Base-by-base conservation (phyloP, 1,140 invertebrate genomes). In the Pachypeltis micranthus region DNA sequence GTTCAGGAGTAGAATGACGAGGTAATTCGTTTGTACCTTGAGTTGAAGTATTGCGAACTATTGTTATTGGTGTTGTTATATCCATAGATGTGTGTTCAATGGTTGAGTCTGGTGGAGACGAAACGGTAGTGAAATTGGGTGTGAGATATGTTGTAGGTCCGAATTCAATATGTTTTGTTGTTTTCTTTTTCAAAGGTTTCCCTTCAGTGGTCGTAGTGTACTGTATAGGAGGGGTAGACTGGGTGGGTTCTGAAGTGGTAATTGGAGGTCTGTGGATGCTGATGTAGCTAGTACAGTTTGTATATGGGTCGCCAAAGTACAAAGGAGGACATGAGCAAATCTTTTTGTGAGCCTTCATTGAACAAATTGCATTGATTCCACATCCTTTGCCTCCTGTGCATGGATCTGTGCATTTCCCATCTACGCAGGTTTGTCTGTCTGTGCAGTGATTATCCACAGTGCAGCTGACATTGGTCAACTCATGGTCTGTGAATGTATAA, bases 381-480 rank as follows among this genome's bases (percentile, higher is more conserved):
- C 84, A 86, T 27, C 62, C 63, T 7, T 65, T 62, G 64, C 70
- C 70, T 61, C 72, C 72, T 65, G 74, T 76, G 73, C 85, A 87
- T 65, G 81, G 83, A 76, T 85, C 81, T 71, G 78, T 73, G 75
- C 85, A 88, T 73, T 77, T 75, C 64, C 79, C 78, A 66, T 76
- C 75, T 70, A 83, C 75, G 77, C 85, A 87, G 71, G 80, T 79
- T 71, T 82, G 75, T 73, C 76, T 76, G 68, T 81, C 78, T 70
- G 77, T 79, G 76, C 85, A 88, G 69, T 87, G 81, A 69, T 78
- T 76, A 74, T 86, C 77, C 72, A 74, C 74, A 68, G 77, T 78
- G 79, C 81, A 83, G 67, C 59, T 59, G 44, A 67, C 65, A 56
- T 60, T 69, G 29, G 34, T 60, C 47, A 64, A 66, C 57, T 16